Base-by-base conservation (phyloP, 2,888 invertebrate genomes). In the Rhaphigaster nebulosa region DNA sequence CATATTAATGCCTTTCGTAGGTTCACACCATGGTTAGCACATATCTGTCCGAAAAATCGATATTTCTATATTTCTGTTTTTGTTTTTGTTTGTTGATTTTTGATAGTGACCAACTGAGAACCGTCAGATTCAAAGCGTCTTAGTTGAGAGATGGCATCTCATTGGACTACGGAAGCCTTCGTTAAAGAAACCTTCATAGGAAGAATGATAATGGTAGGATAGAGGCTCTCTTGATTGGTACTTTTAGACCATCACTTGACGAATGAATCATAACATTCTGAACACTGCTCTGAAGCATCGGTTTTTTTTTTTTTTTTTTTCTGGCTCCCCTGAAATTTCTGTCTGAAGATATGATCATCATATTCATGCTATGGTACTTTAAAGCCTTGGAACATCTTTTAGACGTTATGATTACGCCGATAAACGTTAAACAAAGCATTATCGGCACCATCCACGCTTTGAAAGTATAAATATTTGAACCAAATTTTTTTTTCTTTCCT, bases 171-270 rank as follows among this genome's bases (percentile, higher is more conserved):
- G 34, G 34, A 70, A 70, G 70, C 34, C 70, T 70, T 70, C 38
- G 70, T 70, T 70, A 70, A 70, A 70, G 70, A 70, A 70, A 70
- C 34, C 70, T 34, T 70, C 18, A 34, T 70, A 70, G 70, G 70
- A 70, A 70, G 70, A 70, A 70, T 70, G 70, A 70, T 70, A 70
- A 70, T 70, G 20, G 70, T 70, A 70, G 70, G 70, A 70, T 70
- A 34, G 18, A 34, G 70, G 34, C 34, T 70, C 70, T 34, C 20
- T 15, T 70, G 70, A 70, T 70, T 70, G 70, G 70, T 70, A 34
- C 70, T 70, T 70, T 29, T 70, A 70, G 70, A 70, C 70, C 70
- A 70, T 34, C 70, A 70, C 70, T 70, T 70, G 70, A 70, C 70
- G 70, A 70, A 70, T 70, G 70, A 34, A 70, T 70, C 34, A 70